Conservation (phyloP, 2,888 invertebrate genomes). For the Laothoe populi region DNA sequence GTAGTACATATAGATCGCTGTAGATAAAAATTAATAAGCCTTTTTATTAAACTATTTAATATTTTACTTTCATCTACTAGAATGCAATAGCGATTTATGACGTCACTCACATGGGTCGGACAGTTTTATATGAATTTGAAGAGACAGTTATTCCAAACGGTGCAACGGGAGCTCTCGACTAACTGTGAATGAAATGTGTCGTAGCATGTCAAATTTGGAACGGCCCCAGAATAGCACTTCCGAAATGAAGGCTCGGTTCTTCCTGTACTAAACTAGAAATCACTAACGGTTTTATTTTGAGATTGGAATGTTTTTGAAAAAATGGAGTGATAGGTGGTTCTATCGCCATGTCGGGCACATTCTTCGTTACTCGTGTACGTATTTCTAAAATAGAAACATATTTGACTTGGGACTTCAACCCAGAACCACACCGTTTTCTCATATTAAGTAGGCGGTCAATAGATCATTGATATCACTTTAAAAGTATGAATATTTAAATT, state of each 20-base stretch:
- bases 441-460: too few species aligned
- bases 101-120: conserved; percentile 52
- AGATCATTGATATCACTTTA: too few species aligned
- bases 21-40: too few species aligned
- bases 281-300: conserved; percentile 11
- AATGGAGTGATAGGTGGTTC: too few species aligned
- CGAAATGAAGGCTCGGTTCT: conserved; percentile 14
- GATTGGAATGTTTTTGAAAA: not conserved
- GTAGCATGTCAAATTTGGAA: conserved; percentile 31
- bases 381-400: too few species aligned
- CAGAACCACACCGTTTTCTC: too few species aligned
- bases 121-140: conserved; percentile 70
- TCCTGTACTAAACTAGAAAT: conserved; percentile 19
- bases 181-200: conserved; percentile 66
- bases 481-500: too few species aligned
- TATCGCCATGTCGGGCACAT: too few species aligned
- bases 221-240: conserved; percentile 15
- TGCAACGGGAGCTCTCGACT: conserved; percentile 65
- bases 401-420: too few species aligned
- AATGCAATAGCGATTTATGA: conserved; percentile 39
- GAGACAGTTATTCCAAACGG: conserved; percentile 75
- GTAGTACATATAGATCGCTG: too few species aligned
- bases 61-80: conserved; percentile 3
- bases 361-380: too few species aligned
- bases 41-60: too few species aligned